phyloP scores from a whole-genome alignment of 2,888 invertebrate species.

The Ectemnius cavifrons region DNA sequence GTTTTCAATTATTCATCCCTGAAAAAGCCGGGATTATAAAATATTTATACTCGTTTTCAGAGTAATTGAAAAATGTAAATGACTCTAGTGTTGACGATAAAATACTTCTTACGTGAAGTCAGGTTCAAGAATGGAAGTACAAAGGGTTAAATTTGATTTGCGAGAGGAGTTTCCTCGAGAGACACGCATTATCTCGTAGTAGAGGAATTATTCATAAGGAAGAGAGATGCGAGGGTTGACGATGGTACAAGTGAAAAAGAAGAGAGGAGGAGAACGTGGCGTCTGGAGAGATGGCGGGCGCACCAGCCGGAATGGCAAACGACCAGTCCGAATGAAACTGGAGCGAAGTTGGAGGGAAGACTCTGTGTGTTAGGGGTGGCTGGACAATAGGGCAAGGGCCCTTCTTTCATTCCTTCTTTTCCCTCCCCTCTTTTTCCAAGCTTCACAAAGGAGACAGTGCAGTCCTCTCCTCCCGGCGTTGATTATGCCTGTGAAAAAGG shows the following conservation, averaged over 20 bases:
- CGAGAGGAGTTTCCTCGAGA: background rate
- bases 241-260: background rate
- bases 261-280: background rate
- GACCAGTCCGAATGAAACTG: slow-evolving; percentile 24
- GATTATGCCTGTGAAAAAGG: slow-evolving; percentile 28
- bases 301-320: slow-evolving; percentile 20
- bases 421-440: slow-evolving; percentile 14
- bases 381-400: slow-evolving; percentile 16
- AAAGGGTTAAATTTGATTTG: too few species aligned
- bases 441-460: slow-evolving; percentile 20
- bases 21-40: too few species aligned
- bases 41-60: too few species aligned
- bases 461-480: slow-evolving; percentile 24
- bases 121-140: too few species aligned
- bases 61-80: too few species aligned
- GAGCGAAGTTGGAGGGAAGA: slow-evolving; percentile 28
- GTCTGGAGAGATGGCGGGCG: background rate
- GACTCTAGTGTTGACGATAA: too few species aligned
- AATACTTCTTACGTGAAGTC: too few species aligned
- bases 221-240: background rate
- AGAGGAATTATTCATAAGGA: slow-evolving; percentile 27
- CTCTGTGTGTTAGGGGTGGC: slow-evolving; percentile 8
- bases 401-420: slow-evolving; percentile 18
- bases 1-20: too few species aligned
- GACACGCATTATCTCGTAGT: background rate